These are phyloP conservation scores for Polypterus senegalus DNA, from an alignment of 2,113 vertebrate genomes.

Conservation along the genomic window DNA sequence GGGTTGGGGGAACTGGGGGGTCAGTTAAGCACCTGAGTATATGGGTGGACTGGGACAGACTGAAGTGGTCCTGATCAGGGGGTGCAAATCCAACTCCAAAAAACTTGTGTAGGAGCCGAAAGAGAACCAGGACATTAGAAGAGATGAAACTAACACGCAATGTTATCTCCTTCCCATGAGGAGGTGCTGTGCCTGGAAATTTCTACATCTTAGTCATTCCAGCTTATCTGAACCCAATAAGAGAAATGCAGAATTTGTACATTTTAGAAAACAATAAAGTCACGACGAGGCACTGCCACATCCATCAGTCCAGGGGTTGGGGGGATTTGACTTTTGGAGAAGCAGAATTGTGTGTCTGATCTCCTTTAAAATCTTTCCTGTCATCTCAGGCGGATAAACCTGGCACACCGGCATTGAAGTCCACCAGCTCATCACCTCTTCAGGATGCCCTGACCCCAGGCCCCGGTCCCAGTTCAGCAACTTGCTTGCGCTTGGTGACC, in stretches of 20 bases:
- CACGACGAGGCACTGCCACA: neutral
- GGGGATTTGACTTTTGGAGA: rapidly evolving
- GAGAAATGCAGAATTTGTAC: constrained; percentile 17
- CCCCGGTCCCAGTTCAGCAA: constrained; percentile 55
- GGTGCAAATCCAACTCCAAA: neutral
- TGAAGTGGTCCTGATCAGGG: neutral
- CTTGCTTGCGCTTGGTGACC: constrained; percentile 51
- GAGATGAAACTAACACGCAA: neutral
- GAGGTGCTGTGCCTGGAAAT: constrained; percentile 32
- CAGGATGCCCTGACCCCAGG: constrained; percentile 53
- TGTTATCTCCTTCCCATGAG: constrained; percentile 3
- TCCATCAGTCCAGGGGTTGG: neutral
- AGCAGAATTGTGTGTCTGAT: neutral
- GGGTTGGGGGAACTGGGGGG: constrained; percentile 30
- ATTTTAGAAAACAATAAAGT: too few species aligned
- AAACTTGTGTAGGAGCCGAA: neutral
- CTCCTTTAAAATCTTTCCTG: constrained; percentile 20
- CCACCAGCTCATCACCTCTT: constrained; percentile 55
- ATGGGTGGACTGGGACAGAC: constrained; percentile 9
- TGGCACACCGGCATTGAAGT: constrained; percentile 50
- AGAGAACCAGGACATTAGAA: constrained; percentile 8
- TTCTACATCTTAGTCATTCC: constrained; percentile 28
- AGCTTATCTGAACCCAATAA: constrained; percentile 1
- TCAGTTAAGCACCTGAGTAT: neutral
- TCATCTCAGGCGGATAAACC: constrained; percentile 50